Conservation (phyloP, 2,797 vertebrate species). For the Buceros bicornis region DNA sequence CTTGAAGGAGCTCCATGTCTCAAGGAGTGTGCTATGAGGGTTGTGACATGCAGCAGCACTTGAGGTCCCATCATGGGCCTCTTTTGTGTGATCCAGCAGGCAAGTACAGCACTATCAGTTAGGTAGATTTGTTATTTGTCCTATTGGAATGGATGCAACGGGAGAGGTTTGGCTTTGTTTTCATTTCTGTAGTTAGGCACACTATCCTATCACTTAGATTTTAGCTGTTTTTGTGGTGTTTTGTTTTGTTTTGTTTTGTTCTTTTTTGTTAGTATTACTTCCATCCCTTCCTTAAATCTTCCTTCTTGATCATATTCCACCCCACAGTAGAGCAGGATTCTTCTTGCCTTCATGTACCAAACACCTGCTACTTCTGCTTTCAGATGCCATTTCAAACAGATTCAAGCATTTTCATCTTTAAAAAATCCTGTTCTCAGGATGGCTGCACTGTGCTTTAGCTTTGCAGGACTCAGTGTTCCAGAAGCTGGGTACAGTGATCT, state of each 20-base stretch:
- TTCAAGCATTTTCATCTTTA: neutral
- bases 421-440: neutral
- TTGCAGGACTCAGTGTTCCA: neutral
- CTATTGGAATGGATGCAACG: neutral
- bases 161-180: neutral
- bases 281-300: neutral
- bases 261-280: neutral
- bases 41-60: neutral
- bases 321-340: neutral
- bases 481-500: neutral
- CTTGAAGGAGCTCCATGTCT: neutral
- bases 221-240: neutral
- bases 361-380: neutral
- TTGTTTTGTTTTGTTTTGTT: too few species aligned
- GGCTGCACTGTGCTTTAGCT: neutral
- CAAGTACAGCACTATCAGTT: neutral
- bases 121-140: neutral
- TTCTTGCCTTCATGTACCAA: neutral
- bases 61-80: fast-evolving
- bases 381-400: neutral
- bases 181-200: neutral
- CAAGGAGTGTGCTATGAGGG: fast-evolving
- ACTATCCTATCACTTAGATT: neutral
- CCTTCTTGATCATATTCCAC: neutral
- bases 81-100: fast-evolving